These are phyloP conservation scores for Philereme transversata DNA, from an alignment of 2,888 invertebrate genomes.

Conservation along the genomic window DNA sequence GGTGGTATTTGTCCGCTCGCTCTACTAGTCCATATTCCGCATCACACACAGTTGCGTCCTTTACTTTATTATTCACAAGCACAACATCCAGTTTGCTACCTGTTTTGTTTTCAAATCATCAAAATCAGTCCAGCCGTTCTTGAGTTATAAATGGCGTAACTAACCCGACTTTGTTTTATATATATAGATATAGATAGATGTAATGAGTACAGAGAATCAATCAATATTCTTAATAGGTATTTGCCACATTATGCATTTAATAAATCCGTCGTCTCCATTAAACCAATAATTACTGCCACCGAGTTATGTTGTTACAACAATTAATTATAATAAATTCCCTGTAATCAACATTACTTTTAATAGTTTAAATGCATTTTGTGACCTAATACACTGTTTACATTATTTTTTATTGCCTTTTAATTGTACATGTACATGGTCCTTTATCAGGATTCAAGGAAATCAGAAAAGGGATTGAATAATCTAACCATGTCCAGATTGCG, in stretches of 20 bases:
- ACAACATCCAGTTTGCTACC: too few relatives aligned
- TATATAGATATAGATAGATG: too few relatives aligned
- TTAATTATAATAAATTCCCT: conserved; percentile 33
- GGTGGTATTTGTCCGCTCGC: too few relatives aligned
- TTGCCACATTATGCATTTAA: conserved; percentile 2
- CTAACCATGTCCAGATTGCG: too few relatives aligned
- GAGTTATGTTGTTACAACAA: conserved; percentile 31
- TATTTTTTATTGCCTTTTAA: neutral
- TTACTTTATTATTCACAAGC: too few relatives aligned
- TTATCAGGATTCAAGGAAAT: neutral
- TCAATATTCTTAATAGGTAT: neutral
- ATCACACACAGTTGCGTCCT: too few relatives aligned
- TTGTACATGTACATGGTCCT: neutral
- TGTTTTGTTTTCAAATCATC: too few relatives aligned
- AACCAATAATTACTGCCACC: conserved; percentile 27
- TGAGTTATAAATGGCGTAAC: too few relatives aligned
- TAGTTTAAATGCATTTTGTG: conserved; percentile 14
- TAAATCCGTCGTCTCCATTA: conserved; percentile 19
- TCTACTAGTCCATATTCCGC: too few relatives aligned
- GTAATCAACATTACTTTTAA: conserved; percentile 5
- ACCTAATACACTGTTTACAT: conserved; percentile 2
- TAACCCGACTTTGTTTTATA: too few relatives aligned
- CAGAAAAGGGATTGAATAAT: too few relatives aligned
- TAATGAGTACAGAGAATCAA: neutral
- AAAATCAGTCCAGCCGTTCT: too few relatives aligned